Evolutionary conservation across 2,888 invertebrate species (phyloP).

Genomic region (Drosophila neutralis): DNA sequence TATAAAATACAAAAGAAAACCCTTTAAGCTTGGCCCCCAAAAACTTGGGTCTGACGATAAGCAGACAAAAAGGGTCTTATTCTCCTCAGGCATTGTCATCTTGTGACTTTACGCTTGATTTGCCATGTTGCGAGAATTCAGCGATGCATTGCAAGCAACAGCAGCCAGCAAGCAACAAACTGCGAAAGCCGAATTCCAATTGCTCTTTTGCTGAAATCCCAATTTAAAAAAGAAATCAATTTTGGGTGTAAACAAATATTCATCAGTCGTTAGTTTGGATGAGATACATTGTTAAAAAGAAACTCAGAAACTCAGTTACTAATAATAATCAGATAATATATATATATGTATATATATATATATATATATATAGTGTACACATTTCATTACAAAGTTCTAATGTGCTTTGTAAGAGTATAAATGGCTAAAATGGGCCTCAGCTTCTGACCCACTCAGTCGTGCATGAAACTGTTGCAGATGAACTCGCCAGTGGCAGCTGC

Average conservation of each 20-base stretch:
- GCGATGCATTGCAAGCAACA: conserved; percentile 61
- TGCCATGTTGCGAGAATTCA: conserved; percentile 48
- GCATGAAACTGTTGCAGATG: conserved; percentile 70
- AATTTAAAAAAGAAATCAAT: not conserved
- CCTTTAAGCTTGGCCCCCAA: conserved; percentile 27
- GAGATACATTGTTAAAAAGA: too few relatives aligned
- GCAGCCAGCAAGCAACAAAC: not conserved
- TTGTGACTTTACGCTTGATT: conserved; percentile 74
- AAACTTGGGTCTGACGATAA: conserved; percentile 24
- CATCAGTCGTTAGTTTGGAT: not conserved
- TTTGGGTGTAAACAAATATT: not conserved
- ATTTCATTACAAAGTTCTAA: not conserved
- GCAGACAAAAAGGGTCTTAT: conserved; percentile 35
- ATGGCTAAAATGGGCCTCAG: conserved; percentile 29
- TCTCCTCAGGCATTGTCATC: conserved; percentile 42
- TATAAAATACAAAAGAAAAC: conserved; percentile 24
- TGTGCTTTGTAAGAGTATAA: not conserved
- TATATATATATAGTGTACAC: not conserved
- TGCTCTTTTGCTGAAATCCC: not conserved
- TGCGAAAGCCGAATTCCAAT: not conserved
- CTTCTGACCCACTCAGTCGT: conserved; percentile 49
- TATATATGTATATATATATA: not conserved
- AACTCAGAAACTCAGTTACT: not conserved
- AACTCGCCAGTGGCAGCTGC: conserved; percentile 21
- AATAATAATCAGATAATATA: not conserved